Evolutionary conservation across 1,140 invertebrate genomes (phyloP).

Genomic region (Meloidogyne chitwoodi): DNA sequence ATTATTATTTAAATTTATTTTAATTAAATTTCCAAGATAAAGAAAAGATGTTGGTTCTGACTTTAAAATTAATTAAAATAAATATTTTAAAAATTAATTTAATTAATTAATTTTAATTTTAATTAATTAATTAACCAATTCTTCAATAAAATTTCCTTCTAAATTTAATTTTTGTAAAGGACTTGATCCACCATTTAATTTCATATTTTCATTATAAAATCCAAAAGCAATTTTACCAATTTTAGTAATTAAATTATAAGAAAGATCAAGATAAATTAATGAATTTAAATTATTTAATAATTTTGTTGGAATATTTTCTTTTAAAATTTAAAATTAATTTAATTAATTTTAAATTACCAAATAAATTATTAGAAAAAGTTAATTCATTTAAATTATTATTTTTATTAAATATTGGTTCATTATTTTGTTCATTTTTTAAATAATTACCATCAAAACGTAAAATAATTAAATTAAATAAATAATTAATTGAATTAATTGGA

Average conservation of each 20-base stretch:
- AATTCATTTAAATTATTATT: not conserved
- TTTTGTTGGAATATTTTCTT: not conserved
- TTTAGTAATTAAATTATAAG: slow-evolving; percentile 28
- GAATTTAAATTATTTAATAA: not conserved
- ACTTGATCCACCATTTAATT: not conserved
- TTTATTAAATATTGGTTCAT: not conserved
- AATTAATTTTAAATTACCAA: not conserved
- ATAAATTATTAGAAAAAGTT: not conserved
- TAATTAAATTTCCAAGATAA: slow-evolving; percentile 24
- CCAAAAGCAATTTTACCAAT: slow-evolving; percentile 45
- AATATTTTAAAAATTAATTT: too few relatives aligned
- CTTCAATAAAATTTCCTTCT: slow-evolving; percentile 40
- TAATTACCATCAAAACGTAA: not conserved
- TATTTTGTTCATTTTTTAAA: not conserved
- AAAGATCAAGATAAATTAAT: slow-evolving; percentile 30
- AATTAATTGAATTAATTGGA: not conserved
- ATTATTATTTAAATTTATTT: slow-evolving; percentile 39
- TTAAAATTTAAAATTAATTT: not conserved
- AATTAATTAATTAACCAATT: slow-evolving; percentile 10
- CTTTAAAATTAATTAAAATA: not conserved
- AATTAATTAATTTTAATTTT: not conserved
- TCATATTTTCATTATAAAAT: slow-evolving; percentile 16
- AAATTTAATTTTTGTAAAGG: slow-evolving; percentile 33
- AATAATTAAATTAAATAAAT: not conserved
- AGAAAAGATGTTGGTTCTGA: slow-evolving; percentile 33